These are phyloP conservation scores for Oncorhynchus clarkii DNA, from an alignment of 2,113 vertebrate species.

Conservation along the genomic window DNA sequence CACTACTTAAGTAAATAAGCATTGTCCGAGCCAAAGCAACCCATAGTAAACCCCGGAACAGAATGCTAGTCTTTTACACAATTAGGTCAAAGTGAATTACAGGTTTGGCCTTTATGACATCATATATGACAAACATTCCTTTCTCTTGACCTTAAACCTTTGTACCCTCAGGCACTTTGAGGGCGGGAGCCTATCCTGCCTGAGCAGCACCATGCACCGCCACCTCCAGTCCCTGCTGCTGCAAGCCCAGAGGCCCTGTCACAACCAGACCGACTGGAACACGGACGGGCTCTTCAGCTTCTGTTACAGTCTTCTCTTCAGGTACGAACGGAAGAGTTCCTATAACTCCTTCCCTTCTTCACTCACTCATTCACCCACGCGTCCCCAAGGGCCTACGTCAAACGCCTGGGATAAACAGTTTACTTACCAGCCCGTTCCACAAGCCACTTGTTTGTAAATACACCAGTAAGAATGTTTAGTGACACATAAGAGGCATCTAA, in stretches of 20 bases:
- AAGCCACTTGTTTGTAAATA: constrained; percentile 27
- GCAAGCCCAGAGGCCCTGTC: constrained; percentile 51
- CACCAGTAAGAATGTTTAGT: neutral
- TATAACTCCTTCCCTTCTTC: neutral
- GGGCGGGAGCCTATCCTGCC: constrained; percentile 62
- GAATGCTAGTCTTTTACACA: no score
- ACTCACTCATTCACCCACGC: neutral
- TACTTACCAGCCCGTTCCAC: neutral
- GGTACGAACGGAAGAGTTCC: constrained; percentile 69
- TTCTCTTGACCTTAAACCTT: neutral
- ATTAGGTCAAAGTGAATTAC: neutral
- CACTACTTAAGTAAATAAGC: no score
- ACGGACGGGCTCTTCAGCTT: constrained; percentile 77
- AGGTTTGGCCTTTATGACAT: neutral
- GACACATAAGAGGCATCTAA: neutral
- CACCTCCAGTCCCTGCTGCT: constrained; percentile 75
- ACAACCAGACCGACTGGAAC: constrained; percentile 71
- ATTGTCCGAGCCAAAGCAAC: no score
- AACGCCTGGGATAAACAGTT: constrained; percentile 36
- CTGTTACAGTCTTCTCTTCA: constrained; percentile 78
- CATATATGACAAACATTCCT: neutral
- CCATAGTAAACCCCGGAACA: no score
- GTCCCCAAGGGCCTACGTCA: neutral
- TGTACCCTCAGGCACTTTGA: constrained; percentile 72
- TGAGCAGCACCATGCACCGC: constrained; percentile 68